Base-by-base conservation (phyloP, 2,113 vertebrate genomes). In the Nannobrachium achirus region DNA sequence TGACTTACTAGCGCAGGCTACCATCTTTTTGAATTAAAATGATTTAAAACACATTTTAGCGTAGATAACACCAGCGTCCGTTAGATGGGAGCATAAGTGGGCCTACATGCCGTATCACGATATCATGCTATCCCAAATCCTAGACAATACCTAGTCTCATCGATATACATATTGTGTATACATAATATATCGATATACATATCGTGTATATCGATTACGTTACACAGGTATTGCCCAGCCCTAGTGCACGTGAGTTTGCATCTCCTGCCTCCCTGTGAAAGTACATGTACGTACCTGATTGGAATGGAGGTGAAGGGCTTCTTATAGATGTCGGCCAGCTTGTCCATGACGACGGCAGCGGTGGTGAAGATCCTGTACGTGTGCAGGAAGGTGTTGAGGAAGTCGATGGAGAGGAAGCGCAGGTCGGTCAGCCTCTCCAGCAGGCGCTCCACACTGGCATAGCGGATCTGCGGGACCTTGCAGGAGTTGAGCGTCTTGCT, bases 401-500 rank as follows among this genome's bases (percentile, higher is more conserved):
- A 99, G 90, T 99, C 98, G 1, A 99, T 99, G 83, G 97, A 99
- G 40, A 99, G 95, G 90, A 99, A 99, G 64, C 98, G 88, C 89
- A 99, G 88, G 89, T 99, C 97, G 0, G 97, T 98, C 81, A 99
- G 88, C 81, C 98, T 93, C 89, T 99, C 98, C 88, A 99, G 75
- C 53, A 99, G 95, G 15, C 97, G 94, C 82, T 99, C 95, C 14
- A 99, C 97, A 0, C 95, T 99, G 69, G 97, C 97, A 0, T 98
- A 98, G 73, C 98, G 97, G 87, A 99, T 99, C 73, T 99, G 97
- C 53, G 98, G 98, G 77, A 99, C 97, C 92, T 99, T 99, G 93
- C 98, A 99, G 87, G 98, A 99, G 90, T 99, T 99, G 85, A 99
- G 92, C 9, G 97, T 99, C 92, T 99, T 99, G 93, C 98, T 99